Evolutionary conservation across 2,113 vertebrate species (phyloP).

Genomic region (Heterotis niloticus): DNA sequence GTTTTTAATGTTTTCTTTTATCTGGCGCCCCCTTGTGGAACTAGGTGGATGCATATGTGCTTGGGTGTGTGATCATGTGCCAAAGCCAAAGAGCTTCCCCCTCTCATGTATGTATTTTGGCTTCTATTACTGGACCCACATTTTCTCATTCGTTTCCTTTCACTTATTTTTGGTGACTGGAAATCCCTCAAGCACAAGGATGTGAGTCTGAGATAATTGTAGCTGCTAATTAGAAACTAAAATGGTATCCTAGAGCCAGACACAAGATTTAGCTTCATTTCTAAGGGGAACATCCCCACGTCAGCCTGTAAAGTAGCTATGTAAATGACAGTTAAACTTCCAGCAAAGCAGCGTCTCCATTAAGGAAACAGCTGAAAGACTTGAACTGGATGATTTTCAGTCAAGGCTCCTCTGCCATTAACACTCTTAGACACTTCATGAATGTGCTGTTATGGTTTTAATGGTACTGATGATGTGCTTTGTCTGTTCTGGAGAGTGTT

Average conservation of each 20-base stretch:
- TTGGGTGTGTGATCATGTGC: background rate
- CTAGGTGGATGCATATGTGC: background rate
- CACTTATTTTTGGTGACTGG: background rate
- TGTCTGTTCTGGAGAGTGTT: too few species aligned
- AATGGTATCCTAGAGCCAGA: background rate
- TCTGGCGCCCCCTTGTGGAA: background rate
- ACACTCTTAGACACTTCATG: too few species aligned
- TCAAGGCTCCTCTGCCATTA: too few species aligned
- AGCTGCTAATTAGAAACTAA: slow-evolving; percentile 18
- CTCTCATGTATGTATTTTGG: too few species aligned
- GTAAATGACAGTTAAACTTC: background rate
- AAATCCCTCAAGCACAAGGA: slow-evolving; percentile 6
- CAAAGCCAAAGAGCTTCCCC: too few species aligned
- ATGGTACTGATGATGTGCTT: too few species aligned
- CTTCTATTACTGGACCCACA: too few species aligned
- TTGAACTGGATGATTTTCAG: too few species aligned
- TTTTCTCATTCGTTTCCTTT: background rate
- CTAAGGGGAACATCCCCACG: background rate
- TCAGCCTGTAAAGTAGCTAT: background rate
- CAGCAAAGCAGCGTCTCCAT: too few species aligned
- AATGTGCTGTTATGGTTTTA: too few species aligned
- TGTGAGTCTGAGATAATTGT: background rate
- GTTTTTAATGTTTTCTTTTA: too few species aligned
- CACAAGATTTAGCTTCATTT: background rate
- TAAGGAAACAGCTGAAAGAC: too few species aligned